Base-by-base conservation (phyloP, 1,140 invertebrate genomes). In the Diachasma alloeum region DNA sequence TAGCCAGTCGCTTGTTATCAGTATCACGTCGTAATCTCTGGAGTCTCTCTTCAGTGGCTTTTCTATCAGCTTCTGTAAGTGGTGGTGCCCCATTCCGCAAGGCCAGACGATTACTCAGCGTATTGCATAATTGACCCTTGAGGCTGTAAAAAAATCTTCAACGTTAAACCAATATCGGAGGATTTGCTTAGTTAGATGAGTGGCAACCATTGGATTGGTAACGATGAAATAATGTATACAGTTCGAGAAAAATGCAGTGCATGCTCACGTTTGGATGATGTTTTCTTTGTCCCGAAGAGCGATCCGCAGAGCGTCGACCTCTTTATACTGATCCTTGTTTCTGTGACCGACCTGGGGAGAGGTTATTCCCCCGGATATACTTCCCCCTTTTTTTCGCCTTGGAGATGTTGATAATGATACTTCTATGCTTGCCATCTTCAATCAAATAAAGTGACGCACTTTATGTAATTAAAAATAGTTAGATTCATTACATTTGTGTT, bases 351-450 rank as follows among this genome's bases (percentile, higher is more conserved):
- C 83, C 4, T 90, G 88, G 22, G 59, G 22, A 9, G 86, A 87
- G 69, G 85, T 86, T 56, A 87, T 81, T 81, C 91, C 91, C 37
- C 90, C 88, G 56, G 86, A 89, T 81, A 91, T 81, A 89, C 90
- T 93, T 81, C 91, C 92, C 76, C 91, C 91, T 79, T 91, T 92
- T 84, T 89, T 90, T 79, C 86, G 91, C 85, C 92, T 91, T 56
- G 92, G 92, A 24, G 93, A 93, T 22, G 91, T 92, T 11, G 92
- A 94, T 75, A 96, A 87, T 0, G 95, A 96, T 59, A 96, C 94
- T 85, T 96, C 95, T 79, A 96, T 96, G 80, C 92, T 95, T 37
- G 95, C 95, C 95, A 96, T 96, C 95, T 96, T 83, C 26, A 90
- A 90, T 26, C 68, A 53, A n/a, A 71, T 24, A 63, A 26, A 63